Percentiles rank a stretch among this genome's conserved stretches.
Conservation (phyloP, 2,888 invertebrate genomes). For the Muschampia plurimacula region DNA sequence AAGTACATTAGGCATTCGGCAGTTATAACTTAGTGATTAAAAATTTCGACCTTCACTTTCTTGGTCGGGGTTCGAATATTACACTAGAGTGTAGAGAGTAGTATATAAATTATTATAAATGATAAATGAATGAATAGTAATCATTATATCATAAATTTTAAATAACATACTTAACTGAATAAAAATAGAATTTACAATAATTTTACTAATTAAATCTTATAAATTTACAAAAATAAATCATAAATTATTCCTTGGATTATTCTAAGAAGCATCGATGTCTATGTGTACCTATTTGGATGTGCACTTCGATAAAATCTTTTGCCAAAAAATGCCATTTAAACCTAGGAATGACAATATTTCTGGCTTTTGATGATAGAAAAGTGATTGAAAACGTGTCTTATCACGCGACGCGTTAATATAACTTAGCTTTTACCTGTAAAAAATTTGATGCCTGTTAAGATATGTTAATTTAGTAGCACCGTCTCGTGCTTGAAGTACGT, state of each 20-base stretch:
- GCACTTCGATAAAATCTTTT: neutral
- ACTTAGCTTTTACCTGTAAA: conserved; percentile 49
- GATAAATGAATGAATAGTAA: too few relatives aligned
- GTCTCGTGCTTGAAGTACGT: neutral
- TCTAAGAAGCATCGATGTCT: neutral
- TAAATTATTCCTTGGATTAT: too few relatives aligned
- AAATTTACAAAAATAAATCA: neutral
- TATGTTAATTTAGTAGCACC: conserved; percentile 40
- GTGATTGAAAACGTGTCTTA: conserved; percentile 85
- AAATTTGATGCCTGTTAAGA: conserved; percentile 45
- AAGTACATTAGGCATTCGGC: too few relatives aligned
- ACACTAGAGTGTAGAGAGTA: too few relatives aligned
- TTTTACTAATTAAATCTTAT: too few relatives aligned
- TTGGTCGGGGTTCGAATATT: too few relatives aligned
- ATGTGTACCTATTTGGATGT: neutral
- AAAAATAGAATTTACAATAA: too few relatives aligned
- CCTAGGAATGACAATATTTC: neutral
- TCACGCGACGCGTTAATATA: conserved; percentile 65
- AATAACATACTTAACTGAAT: too few relatives aligned
- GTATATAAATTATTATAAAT: too few relatives aligned
- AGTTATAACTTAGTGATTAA: too few relatives aligned
- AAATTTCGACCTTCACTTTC: too few relatives aligned
- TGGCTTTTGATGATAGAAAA: neutral
- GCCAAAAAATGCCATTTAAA: neutral
- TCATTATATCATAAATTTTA: too few relatives aligned